Percentiles rank a stretch among this genome's conserved stretches.
Conservation (phyloP, 2,113 vertebrate genomes). For the Craseonycteris thonglongyai region DNA sequence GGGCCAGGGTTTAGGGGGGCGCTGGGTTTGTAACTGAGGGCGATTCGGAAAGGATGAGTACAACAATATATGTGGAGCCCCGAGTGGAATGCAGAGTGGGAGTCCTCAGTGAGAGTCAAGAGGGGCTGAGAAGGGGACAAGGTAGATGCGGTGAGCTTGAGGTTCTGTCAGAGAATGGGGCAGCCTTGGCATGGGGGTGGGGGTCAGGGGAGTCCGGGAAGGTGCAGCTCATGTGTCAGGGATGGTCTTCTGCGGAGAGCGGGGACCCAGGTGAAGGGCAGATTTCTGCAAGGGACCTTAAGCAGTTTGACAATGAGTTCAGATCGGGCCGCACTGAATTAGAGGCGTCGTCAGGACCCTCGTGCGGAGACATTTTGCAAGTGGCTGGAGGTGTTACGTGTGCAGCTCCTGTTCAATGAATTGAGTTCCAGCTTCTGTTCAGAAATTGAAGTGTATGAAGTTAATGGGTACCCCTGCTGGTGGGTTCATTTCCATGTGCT, state of each 20-base stretch:
- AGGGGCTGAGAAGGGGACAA: neutral
- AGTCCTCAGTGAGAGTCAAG: neutral
- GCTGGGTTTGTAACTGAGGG: neutral
- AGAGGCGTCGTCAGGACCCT: neutral
- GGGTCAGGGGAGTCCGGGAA: fast-evolving
- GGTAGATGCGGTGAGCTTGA: neutral
- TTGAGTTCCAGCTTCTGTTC: neutral
- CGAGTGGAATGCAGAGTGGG: neutral
- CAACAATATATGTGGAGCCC: neutral
- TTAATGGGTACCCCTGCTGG: neutral
- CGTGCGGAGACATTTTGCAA: neutral
- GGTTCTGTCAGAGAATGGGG: neutral
- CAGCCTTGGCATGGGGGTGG: neutral
- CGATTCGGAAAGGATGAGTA: neutral
- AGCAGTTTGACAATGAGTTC: neutral
- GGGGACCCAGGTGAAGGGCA: neutral
- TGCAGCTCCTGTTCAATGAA: neutral
- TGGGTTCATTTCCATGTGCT: slow-evolving; percentile 29
- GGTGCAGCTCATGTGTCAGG: neutral
- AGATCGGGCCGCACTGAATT: fast-evolving
- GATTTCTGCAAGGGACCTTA: neutral
- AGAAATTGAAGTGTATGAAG: neutral
- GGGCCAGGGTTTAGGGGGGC: neutral
- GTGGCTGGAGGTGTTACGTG: neutral
- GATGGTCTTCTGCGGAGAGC: fast-evolving